phyloP scores from a whole-genome alignment of 2,888 invertebrate species.

The Neria commutata region DNA sequence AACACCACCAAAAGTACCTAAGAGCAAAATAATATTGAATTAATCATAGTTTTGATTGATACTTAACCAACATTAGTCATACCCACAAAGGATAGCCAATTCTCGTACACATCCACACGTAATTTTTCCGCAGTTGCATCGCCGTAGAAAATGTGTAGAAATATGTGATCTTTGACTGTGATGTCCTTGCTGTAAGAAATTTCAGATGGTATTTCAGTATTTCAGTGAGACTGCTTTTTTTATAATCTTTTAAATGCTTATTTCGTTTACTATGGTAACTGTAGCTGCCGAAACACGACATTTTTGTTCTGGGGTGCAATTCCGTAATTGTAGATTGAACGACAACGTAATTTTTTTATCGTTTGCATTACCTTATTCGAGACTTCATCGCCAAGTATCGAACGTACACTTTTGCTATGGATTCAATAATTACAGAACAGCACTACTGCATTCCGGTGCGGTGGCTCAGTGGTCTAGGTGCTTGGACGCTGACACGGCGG shows the following conservation, averaged over 20 bases:
- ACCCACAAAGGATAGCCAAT: constrained; percentile 74
- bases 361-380: too few species aligned
- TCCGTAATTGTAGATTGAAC: too few species aligned
- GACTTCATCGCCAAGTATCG: too few species aligned
- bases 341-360: too few species aligned
- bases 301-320: too few species aligned
- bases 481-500: too few species aligned
- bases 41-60: not conserved
- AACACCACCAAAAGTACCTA: constrained; percentile 74
- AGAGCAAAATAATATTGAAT: constrained; percentile 42
- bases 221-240: too few species aligned
- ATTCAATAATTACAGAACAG: too few species aligned
- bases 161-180: constrained; percentile 63
- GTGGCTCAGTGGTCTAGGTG: too few species aligned
- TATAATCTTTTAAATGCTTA: too few species aligned
- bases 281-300: not conserved
- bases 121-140: constrained; percentile 70
- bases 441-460: too few species aligned
- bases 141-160: constrained; percentile 71
- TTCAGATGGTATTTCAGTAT: not conserved
- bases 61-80: constrained; percentile 33
- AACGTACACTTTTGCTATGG: too few species aligned
- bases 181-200: constrained; percentile 32
- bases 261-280: not conserved
- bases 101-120: constrained; percentile 69